phyloP scores from a whole-genome alignment of 2,113 vertebrate genomes.

The Antechinus flavipes region DNA sequence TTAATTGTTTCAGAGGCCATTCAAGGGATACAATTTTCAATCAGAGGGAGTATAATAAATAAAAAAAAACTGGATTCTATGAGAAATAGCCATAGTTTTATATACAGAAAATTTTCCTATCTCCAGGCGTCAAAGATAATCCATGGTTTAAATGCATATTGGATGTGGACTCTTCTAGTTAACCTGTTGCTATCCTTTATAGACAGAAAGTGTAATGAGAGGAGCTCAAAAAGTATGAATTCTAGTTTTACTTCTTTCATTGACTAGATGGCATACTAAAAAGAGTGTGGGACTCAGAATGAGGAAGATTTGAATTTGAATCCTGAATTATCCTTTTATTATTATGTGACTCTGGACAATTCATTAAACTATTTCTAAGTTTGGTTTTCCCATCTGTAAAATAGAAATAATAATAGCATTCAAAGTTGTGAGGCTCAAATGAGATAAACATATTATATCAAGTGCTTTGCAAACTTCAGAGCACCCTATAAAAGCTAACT shows the following conservation, averaged over 20 bases:
- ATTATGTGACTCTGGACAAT: not conserved
- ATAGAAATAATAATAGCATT: not conserved
- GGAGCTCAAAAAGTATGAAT: not conserved
- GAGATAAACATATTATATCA: not conserved
- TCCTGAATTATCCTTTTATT: not conserved
- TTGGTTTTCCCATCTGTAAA: conserved; percentile 7
- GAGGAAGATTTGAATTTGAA: not conserved
- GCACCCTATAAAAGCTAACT: not conserved
- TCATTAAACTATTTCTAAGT: not conserved
- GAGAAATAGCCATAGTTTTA: not conserved
- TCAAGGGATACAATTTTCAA: not conserved
- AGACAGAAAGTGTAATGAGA: not conserved
- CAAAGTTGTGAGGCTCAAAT: not conserved
- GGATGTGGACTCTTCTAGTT: not conserved
- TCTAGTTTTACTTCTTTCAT: not conserved
- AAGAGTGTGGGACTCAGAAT: not conserved
- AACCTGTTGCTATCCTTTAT: no score
- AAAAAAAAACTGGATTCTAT: not conserved
- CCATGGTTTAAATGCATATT: not conserved
- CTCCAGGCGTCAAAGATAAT: not conserved
- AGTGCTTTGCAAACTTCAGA: not conserved
- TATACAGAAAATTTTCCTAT: not conserved
- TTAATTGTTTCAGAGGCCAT: not conserved
- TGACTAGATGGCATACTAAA: not conserved
- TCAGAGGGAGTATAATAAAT: not conserved